Evolutionary conservation across 2,113 vertebrate species (phyloP).

Genomic region (Semnornis frantzii): DNA sequence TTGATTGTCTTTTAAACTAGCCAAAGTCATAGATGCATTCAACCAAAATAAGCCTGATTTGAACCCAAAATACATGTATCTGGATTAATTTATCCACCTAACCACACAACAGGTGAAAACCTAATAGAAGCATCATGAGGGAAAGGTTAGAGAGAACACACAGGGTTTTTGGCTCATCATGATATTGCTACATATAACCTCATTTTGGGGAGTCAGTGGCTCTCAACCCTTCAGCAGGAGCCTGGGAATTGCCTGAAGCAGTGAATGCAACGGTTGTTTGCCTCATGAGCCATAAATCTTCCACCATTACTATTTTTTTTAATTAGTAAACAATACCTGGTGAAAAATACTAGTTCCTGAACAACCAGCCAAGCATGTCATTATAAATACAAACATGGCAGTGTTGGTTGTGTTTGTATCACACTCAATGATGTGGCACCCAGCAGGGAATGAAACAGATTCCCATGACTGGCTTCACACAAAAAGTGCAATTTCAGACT

Average conservation of each 20-base stretch:
- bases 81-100: neutral
- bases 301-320: neutral
- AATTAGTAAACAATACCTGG: neutral
- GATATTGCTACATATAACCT: neutral
- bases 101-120: neutral
- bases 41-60: neutral
- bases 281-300: neutral
- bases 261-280: neutral
- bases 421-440: neutral
- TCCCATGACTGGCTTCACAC: neutral
- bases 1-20: neutral
- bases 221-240: neutral
- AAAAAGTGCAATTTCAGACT: neutral
- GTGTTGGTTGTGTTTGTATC: accelerated
- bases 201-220: neutral
- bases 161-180: neutral
- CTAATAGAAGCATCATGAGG: neutral
- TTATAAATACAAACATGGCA: neutral
- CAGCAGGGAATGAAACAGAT: neutral
- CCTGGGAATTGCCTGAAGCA: neutral
- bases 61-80: neutral
- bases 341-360: neutral
- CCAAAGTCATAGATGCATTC: neutral
- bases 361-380: neutral
- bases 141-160: neutral